Evolutionary conservation across 1,140 invertebrate genomes (phyloP).

Genomic region (Drosophila persimilis): DNA sequence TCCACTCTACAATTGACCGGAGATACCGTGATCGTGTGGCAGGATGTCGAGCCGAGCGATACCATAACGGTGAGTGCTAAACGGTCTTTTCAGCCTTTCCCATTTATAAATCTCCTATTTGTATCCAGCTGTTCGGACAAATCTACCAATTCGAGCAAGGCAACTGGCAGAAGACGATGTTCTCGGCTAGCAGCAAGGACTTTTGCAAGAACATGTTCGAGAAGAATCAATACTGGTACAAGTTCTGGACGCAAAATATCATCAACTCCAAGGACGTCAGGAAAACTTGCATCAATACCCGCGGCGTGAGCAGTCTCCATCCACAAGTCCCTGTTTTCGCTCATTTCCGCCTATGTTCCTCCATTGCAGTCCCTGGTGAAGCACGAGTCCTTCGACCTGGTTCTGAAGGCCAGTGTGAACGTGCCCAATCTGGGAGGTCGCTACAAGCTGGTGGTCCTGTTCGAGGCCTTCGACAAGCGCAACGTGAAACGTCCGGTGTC

Average conservation of each 20-base stretch:
- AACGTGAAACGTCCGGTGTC: constrained; percentile 5
- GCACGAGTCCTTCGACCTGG: not conserved
- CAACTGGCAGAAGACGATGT: constrained; percentile 18
- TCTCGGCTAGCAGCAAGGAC: constrained; percentile 1
- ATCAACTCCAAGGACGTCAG: constrained; percentile 18
- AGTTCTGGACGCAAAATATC: constrained; percentile 22
- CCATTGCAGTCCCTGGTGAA: not conserved
- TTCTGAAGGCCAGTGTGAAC: not conserved
- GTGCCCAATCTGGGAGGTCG: not conserved
- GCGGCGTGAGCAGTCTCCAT: not conserved
- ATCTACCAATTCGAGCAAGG: not conserved
- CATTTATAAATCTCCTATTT: no score
- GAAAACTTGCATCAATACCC: constrained; percentile 6
- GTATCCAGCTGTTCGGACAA: not conserved
- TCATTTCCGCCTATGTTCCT: no score
- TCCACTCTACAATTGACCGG: not conserved
- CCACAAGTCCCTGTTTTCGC: no score
- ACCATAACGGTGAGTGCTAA: not conserved
- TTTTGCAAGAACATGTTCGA: constrained; percentile 24
- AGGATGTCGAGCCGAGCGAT: constrained; percentile 9
- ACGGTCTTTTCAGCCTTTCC: not conserved
- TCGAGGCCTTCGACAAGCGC: constrained; percentile 19
- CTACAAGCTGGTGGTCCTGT: constrained; percentile 3
- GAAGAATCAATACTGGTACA: constrained; percentile 8
- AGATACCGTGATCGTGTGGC: not conserved